Evolutionary conservation across 2,888 invertebrate genomes (phyloP), one percentile per base, ranked within the genome.

Genomic region (Cacoxenus indagator): DNA sequence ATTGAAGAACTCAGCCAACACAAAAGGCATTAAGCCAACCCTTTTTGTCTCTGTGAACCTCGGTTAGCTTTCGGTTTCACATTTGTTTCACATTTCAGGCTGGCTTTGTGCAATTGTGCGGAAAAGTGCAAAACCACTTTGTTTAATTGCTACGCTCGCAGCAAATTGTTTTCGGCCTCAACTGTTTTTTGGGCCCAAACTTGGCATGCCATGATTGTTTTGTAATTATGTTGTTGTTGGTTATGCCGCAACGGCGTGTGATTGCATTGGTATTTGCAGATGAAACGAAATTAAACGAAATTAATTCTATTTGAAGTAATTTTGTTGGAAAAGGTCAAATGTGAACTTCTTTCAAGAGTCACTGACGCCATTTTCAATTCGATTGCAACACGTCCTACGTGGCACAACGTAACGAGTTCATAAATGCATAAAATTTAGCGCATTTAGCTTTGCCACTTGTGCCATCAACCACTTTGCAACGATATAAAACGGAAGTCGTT

Each of bases 81-180:
- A 19, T 17, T 65, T 57, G 45, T 57, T 26, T 51, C 37, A 4
- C 37, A 37, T 37, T 37, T 37, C 2, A 17, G 43, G 19, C n/a
- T 27, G 37, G 45, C 43, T 19, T 61, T 67, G 67, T 62, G 61
- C 61, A 59, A 67, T 67, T 62, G 67, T 67, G 67, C 62, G 67
- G 67, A 51, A 67, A 67, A 67, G 67, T 67, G 67, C 67, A 67
- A 67, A n/a, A 67, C 67, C 67, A 67, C 67, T 67, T 67, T 62
- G 62, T 62, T 67, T 67, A 67, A 67, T 67, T 67, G 67, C 62
- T 31, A 14, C 37, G 37, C 37, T n/a, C 9, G 24, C 54, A 29
- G 57, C 29, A 57, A 57, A 24, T 9, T 62, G 9, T 43, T 62
- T 55, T 27, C 19, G 48, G n/a, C 19, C 37, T 37, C 37, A 0